A percentile compares a stretch with the other conserved stretches of the same genome.
These are phyloP conservation scores for Plectropomus leopardus DNA, from an alignment of 2,113 vertebrate genomes.

Conservation along the genomic window DNA sequence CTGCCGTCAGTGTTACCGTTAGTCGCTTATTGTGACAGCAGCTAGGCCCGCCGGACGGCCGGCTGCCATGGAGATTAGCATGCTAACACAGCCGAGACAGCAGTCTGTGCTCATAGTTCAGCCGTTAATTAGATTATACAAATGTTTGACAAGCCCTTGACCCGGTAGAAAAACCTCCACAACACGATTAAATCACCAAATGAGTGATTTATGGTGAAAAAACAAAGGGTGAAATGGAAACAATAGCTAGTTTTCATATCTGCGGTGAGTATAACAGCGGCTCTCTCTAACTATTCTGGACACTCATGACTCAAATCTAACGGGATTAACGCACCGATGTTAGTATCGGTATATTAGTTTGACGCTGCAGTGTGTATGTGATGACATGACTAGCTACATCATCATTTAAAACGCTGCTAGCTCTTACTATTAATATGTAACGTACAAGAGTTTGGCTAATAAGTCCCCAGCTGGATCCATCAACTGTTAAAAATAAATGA, in stretches of 20 bases:
- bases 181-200: accelerated
- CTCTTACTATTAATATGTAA: background rate
- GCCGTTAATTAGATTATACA: constrained; percentile 28
- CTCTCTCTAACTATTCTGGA: constrained; percentile 7
- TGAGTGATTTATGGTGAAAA: background rate
- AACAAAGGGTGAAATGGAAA: background rate
- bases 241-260: background rate
- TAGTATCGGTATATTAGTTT: background rate
- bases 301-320: background rate
- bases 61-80: constrained; percentile 73
- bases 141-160: background rate
- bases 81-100: constrained; percentile 59
- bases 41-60: constrained; percentile 47
- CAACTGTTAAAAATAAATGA: too few species aligned
- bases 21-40: constrained; percentile 23
- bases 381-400: background rate
- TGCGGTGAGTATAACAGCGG: constrained; percentile 15
- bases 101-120: background rate
- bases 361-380: background rate
- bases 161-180: accelerated
- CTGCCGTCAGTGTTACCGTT: constrained; percentile 50
- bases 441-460: background rate
- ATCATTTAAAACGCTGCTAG: background rate
- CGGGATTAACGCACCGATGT: background rate
- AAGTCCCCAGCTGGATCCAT: too few species aligned